Base-by-base conservation (phyloP, 2,797 vertebrate species). In the Danio jaintianensis region DNA sequence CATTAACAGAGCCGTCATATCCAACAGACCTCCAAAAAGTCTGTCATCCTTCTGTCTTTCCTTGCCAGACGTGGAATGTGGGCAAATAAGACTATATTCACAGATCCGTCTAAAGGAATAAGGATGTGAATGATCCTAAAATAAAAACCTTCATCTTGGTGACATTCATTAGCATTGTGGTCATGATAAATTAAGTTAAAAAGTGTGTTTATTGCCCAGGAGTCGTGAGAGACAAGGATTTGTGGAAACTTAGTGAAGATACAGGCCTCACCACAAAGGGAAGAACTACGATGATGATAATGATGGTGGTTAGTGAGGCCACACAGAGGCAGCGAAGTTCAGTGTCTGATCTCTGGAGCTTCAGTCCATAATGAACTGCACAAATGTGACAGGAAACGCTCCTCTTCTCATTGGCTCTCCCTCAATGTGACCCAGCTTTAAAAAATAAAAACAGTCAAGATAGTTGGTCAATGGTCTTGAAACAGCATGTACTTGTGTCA, bases 351-450 rank as follows among this genome's bases (percentile, higher is more conserved):
- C 79, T 45, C 38, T 29, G 4, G 50, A 45, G 8, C 16, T 52
- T 97, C 91, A 99, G 89, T 99, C 98, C 29, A 93, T 91, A 47
- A 97, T 96, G 95, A 97, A 98, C 93, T 98, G 96, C 83, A 99
- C 97, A 43, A 99, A 99, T 0, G 96, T 98, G 22, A 99, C 97
- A 0, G 98, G 98, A 82, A 99, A 99, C 3, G 97, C 98, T 84
- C 97, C 98, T 92, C 96, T 95, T 82, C 96, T 96, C 84, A 93
- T 90, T 1, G 97, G 96, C 7, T 99, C 97, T 15, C 97, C 96
- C 52, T 99, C 97, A n/a, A 99, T 95, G 90, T 99, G 97, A 82
- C 98, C 98, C 67, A 99, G 95, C 98, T 99, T 93, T 42, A 85
- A 63, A 53, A 84, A 5, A 1, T 13, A 52, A 13, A 4, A 11